A percentile compares a stretch with the other conserved stretches of the same genome.
These are phyloP conservation scores for Hipparchia semele DNA, from an alignment of 2,888 invertebrate genomes.

Conservation along the genomic window DNA sequence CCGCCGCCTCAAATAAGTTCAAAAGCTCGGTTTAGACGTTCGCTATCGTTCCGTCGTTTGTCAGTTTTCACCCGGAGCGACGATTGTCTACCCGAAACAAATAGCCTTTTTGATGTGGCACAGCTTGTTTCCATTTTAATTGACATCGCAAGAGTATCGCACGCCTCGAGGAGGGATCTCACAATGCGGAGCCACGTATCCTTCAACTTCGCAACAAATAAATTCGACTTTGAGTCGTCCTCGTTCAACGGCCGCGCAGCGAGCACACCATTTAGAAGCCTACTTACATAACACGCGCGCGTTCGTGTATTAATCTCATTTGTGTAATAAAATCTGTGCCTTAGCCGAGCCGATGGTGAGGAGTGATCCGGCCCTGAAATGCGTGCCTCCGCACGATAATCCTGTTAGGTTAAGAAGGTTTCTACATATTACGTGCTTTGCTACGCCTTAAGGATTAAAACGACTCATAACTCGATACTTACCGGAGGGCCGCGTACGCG, in stretches of 20 bases:
- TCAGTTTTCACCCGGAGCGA: constrained; percentile 70
- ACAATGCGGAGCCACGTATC: constrained; percentile 42
- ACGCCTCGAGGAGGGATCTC: constrained; percentile 37
- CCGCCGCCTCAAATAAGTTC: constrained; percentile 77
- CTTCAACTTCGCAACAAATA: constrained; percentile 41
- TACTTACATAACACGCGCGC: constrained; percentile 51
- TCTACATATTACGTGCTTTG: constrained; percentile 88
- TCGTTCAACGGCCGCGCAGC: constrained; percentile 39
- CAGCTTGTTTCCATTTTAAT: constrained; percentile 65
- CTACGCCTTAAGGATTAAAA: constrained; percentile 87
- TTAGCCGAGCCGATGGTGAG: constrained; percentile 72
- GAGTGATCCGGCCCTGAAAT: constrained; percentile 83
- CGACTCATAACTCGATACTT: constrained; percentile 73
- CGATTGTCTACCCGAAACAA: constrained; percentile 71
- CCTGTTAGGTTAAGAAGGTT: constrained; percentile 89
- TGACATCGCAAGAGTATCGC: constrained; percentile 55
- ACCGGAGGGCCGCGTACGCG: constrained; percentile 49
- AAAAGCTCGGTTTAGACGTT: constrained; percentile 75
- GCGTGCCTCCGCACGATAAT: constrained; percentile 86
- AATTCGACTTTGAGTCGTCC: constrained; percentile 47
- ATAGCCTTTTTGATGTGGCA: constrained; percentile 70
- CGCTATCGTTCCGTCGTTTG: constrained; percentile 72
- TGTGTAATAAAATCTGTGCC: constrained; percentile 82
- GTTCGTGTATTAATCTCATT: constrained; percentile 79
- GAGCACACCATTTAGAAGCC: constrained; percentile 45